Conservation (phyloP, 2,888 invertebrate genomes). For the Baccha elongata region DNA sequence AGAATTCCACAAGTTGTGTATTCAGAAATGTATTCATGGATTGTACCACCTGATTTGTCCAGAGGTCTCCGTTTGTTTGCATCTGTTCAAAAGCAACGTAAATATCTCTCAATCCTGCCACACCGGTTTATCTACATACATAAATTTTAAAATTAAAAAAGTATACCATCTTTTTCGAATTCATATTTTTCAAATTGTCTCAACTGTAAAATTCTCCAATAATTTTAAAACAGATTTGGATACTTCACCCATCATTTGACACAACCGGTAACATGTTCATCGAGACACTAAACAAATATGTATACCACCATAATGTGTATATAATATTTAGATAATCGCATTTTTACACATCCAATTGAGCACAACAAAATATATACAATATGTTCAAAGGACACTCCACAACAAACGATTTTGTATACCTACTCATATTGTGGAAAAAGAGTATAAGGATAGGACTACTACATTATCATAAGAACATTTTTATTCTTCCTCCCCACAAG, state of each 20-base stretch:
- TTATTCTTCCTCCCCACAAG: not conserved
- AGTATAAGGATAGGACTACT: conserved; percentile 29
- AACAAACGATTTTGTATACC: conserved; percentile 28
- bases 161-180: no score
- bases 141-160: no score
- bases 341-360: conserved; percentile 32
- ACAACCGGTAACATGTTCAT: not conserved
- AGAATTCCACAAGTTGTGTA: no score
- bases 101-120: no score
- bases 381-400: not conserved
- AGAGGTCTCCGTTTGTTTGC: no score
- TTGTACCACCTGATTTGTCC: no score
- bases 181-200: not conserved
- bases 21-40: no score
- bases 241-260: conserved; percentile 15
- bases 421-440: not conserved
- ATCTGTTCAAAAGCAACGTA: no score
- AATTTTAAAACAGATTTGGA: conserved; percentile 5
- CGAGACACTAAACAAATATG: not conserved
- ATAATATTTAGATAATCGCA: conserved; percentile 10
- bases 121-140: no score
- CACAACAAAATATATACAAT: conserved; percentile 1
- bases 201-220: conserved; percentile 8
- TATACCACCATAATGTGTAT: not conserved
- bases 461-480: conserved; percentile 17